phyloP scores from a whole-genome alignment of 1,140 invertebrate genomes.

The Acromyrmex charruanus region DNA sequence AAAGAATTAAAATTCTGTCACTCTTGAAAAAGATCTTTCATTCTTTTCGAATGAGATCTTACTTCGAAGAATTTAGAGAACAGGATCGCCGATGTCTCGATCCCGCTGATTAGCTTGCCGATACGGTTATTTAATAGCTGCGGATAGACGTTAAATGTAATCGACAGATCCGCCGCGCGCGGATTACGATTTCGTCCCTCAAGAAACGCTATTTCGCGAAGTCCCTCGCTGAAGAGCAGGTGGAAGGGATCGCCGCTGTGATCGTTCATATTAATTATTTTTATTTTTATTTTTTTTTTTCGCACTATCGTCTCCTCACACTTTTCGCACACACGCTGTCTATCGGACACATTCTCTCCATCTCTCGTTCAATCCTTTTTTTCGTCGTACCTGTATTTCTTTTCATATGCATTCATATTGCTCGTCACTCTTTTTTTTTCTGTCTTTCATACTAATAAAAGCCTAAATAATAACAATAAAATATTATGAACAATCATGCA shows the following conservation, averaged over 20 bases:
- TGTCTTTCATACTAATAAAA: not conserved
- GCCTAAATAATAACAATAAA: not conserved
- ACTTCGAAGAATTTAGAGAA: no score
- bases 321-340: not conserved
- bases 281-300: slow-evolving; percentile 11
- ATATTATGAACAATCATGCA: not conserved
- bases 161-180: not conserved
- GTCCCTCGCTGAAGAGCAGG: slow-evolving; percentile 2
- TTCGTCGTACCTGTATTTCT: not conserved
- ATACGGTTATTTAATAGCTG: slow-evolving; percentile 21
- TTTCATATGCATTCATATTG: not conserved
- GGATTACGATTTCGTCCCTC: slow-evolving; percentile 2
- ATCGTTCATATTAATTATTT: slow-evolving; percentile 21
- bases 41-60: no score
- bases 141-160: slow-evolving; percentile 18
- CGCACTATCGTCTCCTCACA: not conserved
- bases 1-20: no score
- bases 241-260: slow-evolving; percentile 27
- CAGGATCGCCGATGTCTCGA: not conserved
- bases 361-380: not conserved
- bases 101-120: not conserved
- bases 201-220: slow-evolving; percentile 17
- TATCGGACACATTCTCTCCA: not conserved
- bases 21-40: no score
- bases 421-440: not conserved